Base-by-base conservation (phyloP, 2,888 invertebrate genomes). In the Pimpla rufipes region DNA sequence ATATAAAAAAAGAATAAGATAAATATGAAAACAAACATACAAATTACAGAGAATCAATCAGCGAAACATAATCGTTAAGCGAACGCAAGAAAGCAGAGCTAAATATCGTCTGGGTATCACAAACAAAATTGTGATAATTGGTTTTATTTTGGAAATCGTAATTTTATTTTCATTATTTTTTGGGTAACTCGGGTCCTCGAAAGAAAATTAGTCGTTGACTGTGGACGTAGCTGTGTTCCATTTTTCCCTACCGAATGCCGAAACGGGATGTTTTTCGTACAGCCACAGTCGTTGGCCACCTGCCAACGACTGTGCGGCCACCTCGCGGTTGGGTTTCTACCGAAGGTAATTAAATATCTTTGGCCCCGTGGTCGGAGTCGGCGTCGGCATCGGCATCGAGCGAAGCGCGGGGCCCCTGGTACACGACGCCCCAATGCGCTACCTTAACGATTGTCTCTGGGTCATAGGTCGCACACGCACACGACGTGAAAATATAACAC, bases 371-470 rank as follows among this genome's bases (percentile, higher is more conserved):
- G 45, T 74, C 73, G 40, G 42, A 64, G 50, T 47, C 45, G 67
- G 57, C 47, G 81, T 66, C 37, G 64, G 71, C 57, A 64, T 80
- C 74, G 68, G 77, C 74, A 40, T 73, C 59, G 79, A 8, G n/a
- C 52, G 52, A n/a, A 77, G 45, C 50, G 45, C 50, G 18, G 47
- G 57, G 59, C n/a, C n/a, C 55, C 64, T 52, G 59, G 52, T 50
- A 59, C 83, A 85, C 83, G 88, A 88, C 89, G 89, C 89, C 84
- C 89, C 88, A 87, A 90, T 90, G 89, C 89, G 91, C 92, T 92
- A 92, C 92, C 92, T 92, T 92, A 92, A 92, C 90, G 91, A 93
- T 92, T 92, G 92, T 92, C 91, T 89, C 86, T 88, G 88, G 91
- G 93, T 93, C 91, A 91, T 83, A 90, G 92, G 91, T 92, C 90